These are phyloP conservation scores for Talpa occidentalis DNA, from an alignment of 2,113 vertebrate genomes.

Conservation along the genomic window DNA sequence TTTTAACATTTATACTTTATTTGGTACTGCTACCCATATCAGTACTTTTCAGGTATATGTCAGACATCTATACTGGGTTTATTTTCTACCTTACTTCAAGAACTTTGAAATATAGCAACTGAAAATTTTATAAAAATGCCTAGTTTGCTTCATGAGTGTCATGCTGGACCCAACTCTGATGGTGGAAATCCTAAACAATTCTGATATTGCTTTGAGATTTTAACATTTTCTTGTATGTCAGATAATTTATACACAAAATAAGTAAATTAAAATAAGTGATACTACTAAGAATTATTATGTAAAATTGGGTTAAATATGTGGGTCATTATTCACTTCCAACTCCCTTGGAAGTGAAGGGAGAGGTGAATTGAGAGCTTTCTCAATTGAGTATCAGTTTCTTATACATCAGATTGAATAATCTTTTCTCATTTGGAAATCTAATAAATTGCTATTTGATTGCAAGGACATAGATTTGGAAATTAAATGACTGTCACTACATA, in stretches of 20 bases:
- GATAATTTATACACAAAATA: neutral
- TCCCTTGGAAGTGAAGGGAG: neutral
- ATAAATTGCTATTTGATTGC: neutral
- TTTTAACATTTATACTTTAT: neutral
- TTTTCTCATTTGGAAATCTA: neutral
- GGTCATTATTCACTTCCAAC: too few species aligned
- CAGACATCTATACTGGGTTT: neutral
- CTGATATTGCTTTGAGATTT: neutral
- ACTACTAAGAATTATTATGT: neutral
- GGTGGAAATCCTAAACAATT: neutral
- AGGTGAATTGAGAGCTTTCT: neutral
- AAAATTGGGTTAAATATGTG: neutral
- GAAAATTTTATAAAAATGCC: neutral
- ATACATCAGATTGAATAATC: neutral
- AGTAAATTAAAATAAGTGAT: neutral
- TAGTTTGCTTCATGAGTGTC: neutral
- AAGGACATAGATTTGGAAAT: neutral
- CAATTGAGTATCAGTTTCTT: neutral
- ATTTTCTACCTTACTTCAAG: slow-evolving; percentile 12
- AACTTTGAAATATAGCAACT: neutral
- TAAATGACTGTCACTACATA: neutral
- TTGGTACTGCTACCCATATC: neutral
- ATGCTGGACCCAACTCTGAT: neutral
- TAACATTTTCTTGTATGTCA: neutral
- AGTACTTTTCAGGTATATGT: neutral